Conservation (phyloP, 2,797 vertebrate genomes). For the Fundulus diaphanus region DNA sequence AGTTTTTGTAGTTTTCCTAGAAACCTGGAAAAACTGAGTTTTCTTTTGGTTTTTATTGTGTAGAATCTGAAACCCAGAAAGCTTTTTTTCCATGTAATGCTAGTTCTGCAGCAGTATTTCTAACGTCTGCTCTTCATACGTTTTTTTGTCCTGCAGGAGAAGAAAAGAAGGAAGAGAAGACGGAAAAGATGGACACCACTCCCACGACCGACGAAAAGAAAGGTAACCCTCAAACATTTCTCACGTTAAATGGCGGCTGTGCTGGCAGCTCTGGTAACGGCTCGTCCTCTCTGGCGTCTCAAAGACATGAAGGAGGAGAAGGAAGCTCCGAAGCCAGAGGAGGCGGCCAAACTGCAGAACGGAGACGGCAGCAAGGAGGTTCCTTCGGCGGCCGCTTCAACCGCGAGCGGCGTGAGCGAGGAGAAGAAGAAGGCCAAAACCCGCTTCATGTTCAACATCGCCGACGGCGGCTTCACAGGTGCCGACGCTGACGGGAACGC, state of each 20-base stretch:
- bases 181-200: conserved; percentile 78
- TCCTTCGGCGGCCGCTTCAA: neutral
- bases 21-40: no score
- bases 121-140: neutral
- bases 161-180: conserved; percentile 78
- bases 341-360: conserved; percentile 90
- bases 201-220: conserved; percentile 87
- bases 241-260: fast-evolving
- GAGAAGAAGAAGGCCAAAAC: conserved; percentile 95
- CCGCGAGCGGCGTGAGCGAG: conserved; percentile 70
- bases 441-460: conserved; percentile 99
- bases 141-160: conserved; percentile 46
- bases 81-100: neutral
- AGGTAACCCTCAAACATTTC: conserved; percentile 50
- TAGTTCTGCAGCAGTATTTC: neutral
- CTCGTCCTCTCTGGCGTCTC: neutral
- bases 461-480: conserved; percentile 99
- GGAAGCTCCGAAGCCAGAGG: conserved; percentile 81
- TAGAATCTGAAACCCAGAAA: neutral
- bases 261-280: fast-evolving
- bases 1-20: no score
- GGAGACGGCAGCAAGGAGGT: conserved; percentile 88
- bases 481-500: neutral
- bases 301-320: conserved; percentile 86
- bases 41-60: neutral